phyloP scores from a whole-genome alignment of 2,797 vertebrate species.

The Psittacula derbiana region DNA sequence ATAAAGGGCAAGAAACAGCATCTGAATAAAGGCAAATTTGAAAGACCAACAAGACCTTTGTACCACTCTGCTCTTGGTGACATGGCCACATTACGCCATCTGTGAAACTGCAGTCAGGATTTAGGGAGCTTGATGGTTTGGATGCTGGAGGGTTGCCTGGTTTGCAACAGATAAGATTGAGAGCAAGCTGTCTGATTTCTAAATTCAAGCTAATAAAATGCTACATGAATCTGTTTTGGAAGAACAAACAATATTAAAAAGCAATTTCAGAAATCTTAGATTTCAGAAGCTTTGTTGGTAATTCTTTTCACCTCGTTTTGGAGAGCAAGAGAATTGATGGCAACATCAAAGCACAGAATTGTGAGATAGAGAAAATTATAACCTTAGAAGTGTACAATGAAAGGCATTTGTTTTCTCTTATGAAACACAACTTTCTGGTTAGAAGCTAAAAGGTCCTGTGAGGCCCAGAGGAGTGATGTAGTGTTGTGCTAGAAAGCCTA shows the following conservation, averaged over 20 bases:
- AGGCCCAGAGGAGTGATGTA: not conserved
- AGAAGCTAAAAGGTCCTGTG: not conserved
- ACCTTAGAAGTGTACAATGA: not conserved
- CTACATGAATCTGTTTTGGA: not conserved
- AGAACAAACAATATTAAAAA: not conserved
- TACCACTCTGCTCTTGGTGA: not conserved
- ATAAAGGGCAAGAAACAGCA: not conserved
- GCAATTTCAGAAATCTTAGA: not conserved
- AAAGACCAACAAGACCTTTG: not conserved
- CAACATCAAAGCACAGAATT: not conserved
- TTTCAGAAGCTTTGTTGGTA: not conserved
- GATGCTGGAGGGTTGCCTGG: not conserved
- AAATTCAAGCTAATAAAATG: not conserved
- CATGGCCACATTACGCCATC: fast-evolving
- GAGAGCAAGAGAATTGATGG: not conserved
- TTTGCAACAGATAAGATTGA: not conserved
- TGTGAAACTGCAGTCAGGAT: not conserved
- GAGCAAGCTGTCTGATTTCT: not conserved
- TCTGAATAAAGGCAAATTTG: not conserved
- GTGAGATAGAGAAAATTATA: not conserved
- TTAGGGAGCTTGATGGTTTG: not conserved
- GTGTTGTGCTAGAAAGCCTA: not conserved
- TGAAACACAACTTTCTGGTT: not conserved
- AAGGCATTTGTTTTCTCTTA: not conserved
- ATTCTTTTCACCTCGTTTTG: not conserved